Conservation (phyloP, 2,797 vertebrate species). For the Smutsia gigantea region DNA sequence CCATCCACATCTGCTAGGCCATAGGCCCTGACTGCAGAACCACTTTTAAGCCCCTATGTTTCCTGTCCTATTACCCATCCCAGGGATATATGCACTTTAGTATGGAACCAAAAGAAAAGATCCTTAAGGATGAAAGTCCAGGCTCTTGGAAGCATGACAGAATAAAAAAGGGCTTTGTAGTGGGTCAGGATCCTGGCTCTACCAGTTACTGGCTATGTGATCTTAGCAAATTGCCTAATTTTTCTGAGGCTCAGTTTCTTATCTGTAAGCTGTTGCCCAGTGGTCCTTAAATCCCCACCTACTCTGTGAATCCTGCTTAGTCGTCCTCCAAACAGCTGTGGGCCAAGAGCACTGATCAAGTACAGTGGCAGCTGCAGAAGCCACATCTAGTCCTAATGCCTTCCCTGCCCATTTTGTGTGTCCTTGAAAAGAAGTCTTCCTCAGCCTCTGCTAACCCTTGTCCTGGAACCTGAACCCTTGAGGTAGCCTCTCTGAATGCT, state of each 20-base stretch:
- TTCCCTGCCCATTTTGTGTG: background rate
- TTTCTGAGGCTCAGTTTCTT: background rate
- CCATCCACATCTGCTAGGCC: background rate
- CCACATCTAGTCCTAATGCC: no score
- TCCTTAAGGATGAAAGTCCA: background rate
- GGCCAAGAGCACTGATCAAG: background rate
- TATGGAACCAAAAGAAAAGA: background rate
- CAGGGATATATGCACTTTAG: background rate
- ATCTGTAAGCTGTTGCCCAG: background rate
- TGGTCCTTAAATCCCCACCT: background rate
- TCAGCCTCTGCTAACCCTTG: background rate
- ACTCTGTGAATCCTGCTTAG: background rate
- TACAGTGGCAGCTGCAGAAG: background rate
- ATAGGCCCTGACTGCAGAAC: background rate
- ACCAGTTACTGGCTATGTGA: background rate
- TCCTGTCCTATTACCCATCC: background rate
- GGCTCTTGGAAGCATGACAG: background rate
- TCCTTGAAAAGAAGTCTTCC: background rate
- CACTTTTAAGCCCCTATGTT: background rate
- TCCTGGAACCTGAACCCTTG: background rate
- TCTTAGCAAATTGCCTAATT: background rate
- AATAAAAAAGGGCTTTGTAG: background rate
- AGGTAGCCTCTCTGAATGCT: background rate
- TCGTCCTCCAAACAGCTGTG: background rate
- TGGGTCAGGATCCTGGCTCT: background rate